Evolutionary conservation across 2,797 vertebrate genomes (phyloP).

Genomic region (Erpetoichthys calabaricus): DNA sequence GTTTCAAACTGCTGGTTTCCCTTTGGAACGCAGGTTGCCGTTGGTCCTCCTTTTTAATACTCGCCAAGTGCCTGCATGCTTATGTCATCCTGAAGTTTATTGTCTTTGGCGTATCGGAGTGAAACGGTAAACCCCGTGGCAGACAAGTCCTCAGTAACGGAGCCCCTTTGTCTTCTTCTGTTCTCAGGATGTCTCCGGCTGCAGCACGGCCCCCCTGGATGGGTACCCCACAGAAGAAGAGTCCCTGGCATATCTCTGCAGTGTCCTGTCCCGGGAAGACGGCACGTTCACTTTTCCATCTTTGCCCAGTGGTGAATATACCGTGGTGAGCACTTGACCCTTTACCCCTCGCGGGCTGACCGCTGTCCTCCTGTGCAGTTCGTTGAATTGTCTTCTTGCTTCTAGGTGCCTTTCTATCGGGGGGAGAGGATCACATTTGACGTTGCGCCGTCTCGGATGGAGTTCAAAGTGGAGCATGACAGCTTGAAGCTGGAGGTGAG

Average conservation of each 20-base stretch:
- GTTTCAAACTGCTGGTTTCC: too few species aligned
- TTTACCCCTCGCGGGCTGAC: not conserved
- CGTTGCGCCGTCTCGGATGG: conserved; percentile 80
- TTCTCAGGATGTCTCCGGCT: conserved; percentile 69
- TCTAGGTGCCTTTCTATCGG: conserved; percentile 83
- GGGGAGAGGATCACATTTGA: conserved; percentile 96
- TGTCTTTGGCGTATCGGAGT: too few species aligned
- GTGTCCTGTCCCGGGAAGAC: conserved; percentile 73
- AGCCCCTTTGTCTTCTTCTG: not conserved
- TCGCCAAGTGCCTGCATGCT: too few species aligned
- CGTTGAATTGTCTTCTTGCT: not conserved
- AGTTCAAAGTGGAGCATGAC: conserved; percentile 79
- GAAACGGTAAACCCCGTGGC: too few species aligned
- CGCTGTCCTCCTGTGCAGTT: not conserved
- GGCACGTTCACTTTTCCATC: conserved; percentile 79
- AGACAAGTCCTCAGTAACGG: too few species aligned
- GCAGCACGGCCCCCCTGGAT: conserved; percentile 64
- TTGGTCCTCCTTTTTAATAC: too few species aligned
- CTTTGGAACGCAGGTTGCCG: too few species aligned
- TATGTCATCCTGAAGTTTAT: too few species aligned
- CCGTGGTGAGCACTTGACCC: conserved; percentile 54
- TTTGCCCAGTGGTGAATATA: conserved; percentile 81
- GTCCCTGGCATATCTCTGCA: conserved; percentile 69
- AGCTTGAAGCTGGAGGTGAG: conserved; percentile 80
- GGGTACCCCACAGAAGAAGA: conserved; percentile 63